Evolutionary conservation across 2,888 invertebrate genomes (phyloP), one percentile per base, ranked within the genome.

Genomic region (Folsomia candida): DNA sequence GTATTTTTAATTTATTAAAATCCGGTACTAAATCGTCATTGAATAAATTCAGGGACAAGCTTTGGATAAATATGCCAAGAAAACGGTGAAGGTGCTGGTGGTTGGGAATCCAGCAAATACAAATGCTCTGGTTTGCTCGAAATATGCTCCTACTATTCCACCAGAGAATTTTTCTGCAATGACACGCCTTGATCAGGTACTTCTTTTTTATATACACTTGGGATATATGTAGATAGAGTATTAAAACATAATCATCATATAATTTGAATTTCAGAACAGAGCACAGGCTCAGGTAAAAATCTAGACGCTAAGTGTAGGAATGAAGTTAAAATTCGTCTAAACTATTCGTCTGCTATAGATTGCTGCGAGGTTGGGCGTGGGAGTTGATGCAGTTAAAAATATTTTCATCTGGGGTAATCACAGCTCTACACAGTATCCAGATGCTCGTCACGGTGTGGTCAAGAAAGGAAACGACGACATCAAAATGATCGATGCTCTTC

Each of bases 91-190:
- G 86, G 94, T 91, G 72, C 86, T 99, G 59, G 98, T 99, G 51
- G 99, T 99, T 79, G 99, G 99, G 57, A 99, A 99, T 84, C 99
- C 99, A 65, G 99, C 99, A 22, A 99, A 99, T 84, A 99, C 99
- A 2, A 99, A 99, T 85, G 97, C 97, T 14, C 85, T 94, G 64
- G 94, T 99, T 80, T 95, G 96, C 83, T 91, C 94, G 14, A 93
- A 94, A 82, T 97, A 95, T 83, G 96, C 96, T 27, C 96, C 97
- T 18, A 92, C 94, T 25, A 97, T 99, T 82, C 97, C 98, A 22
- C 90, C 90, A 80, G 91, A 93, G 83, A 98, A 98, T 84, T 98
- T 99, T 84, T 92, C 94, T 51, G 97, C 97, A 11, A 95, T 99
- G 93, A 99, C 99, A 0, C 88, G 99, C 75, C 87, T 99, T 65